These are phyloP conservation scores for Sceloporus tristichus DNA, from an alignment of 2,113 vertebrate genomes.

Conservation along the genomic window DNA sequence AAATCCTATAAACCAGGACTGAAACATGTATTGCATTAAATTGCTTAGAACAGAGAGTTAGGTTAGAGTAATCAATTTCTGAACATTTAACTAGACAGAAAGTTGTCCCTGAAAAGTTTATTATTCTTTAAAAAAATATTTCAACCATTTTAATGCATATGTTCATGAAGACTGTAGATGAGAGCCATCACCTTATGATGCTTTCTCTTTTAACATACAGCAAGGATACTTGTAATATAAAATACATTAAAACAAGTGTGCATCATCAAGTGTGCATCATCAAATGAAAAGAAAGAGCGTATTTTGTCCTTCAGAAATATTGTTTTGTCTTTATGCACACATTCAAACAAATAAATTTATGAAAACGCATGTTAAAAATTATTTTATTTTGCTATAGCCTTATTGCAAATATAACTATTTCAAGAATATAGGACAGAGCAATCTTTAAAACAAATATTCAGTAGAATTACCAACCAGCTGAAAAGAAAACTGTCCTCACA, in stretches of 20 bases:
- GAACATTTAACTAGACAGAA: background rate
- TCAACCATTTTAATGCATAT: background rate
- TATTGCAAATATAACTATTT: background rate
- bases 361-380: background rate
- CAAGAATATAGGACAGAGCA: background rate
- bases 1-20: background rate
- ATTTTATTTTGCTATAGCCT: background rate
- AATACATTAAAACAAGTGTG: background rate
- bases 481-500: constrained; percentile 91
- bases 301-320: background rate
- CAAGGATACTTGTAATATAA: background rate
- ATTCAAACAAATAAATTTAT: too few relatives aligned
- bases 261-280: too few relatives aligned
- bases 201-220: background rate
- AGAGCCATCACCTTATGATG: background rate
- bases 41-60: background rate
- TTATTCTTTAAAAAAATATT: background rate
- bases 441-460: constrained; percentile 1
- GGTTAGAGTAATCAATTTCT: background rate
- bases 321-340: background rate
- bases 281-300: background rate
- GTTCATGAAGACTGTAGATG: background rate
- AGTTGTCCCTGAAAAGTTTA: too few relatives aligned
- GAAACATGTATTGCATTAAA: background rate
- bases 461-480: constrained; percentile 78